These are phyloP conservation scores for Cisticola juncidis DNA, from an alignment of 2,113 vertebrate genomes.

Conservation along the genomic window DNA sequence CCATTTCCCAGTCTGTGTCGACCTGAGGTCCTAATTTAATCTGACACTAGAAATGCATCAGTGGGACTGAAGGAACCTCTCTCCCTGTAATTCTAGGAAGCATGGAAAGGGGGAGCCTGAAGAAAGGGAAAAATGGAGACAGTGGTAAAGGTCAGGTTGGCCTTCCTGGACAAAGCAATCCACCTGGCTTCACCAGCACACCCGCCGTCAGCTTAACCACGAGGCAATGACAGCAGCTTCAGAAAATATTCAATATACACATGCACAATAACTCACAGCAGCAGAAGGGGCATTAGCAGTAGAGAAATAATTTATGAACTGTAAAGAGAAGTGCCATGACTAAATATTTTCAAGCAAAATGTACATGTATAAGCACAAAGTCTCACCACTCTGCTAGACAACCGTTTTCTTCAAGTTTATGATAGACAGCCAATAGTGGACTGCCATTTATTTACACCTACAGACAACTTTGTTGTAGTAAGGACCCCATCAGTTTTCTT, in stretches of 20 bases:
- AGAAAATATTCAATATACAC: background rate
- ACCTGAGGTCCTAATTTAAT: background rate
- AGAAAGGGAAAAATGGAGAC: background rate
- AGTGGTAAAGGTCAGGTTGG: background rate
- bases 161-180: background rate
- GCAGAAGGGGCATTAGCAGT: background rate
- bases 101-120: background rate
- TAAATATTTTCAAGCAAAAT: background rate
- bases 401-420: background rate
- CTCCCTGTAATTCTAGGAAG: background rate
- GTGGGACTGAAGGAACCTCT: background rate
- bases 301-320: background rate
- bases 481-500: background rate
- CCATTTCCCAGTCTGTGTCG: background rate
- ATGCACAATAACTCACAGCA: background rate
- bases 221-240: accelerated
- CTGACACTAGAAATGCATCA: background rate
- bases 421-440: background rate
- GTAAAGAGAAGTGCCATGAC: background rate
- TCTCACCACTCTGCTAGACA: background rate
- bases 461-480: background rate
- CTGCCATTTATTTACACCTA: background rate
- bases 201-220: background rate
- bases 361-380: background rate
- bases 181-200: background rate